Percentiles rank a stretch among this genome's conserved stretches.
Evolutionary conservation across 1,140 invertebrate species (phyloP).

Genomic region (Antheraea pernyi): DNA sequence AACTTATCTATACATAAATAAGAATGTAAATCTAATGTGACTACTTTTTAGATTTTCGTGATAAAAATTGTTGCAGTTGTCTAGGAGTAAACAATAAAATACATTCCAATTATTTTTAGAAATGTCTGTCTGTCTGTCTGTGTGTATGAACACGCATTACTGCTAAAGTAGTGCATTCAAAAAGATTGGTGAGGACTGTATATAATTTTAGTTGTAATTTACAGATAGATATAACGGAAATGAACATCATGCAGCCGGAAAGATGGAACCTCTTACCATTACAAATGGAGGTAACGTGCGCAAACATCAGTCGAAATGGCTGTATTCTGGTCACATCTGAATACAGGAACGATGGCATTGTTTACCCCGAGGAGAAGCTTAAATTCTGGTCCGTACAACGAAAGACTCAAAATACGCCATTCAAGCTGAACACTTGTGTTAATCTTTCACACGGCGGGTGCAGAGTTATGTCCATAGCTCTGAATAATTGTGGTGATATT

Average conservation of each 20-base stretch:
- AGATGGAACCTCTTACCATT: constrained; percentile 66
- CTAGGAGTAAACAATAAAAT: too few relatives aligned
- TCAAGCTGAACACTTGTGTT: constrained; percentile 62
- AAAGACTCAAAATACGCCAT: constrained; percentile 39
- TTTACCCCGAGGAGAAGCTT: constrained; percentile 63
- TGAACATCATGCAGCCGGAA: constrained; percentile 63
- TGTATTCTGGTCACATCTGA: constrained; percentile 65
- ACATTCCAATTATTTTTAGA: too few relatives aligned
- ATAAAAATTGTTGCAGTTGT: too few relatives aligned
- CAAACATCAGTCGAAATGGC: constrained; percentile 50
- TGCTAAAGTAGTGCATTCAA: too few relatives aligned
- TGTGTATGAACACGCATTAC: too few relatives aligned
- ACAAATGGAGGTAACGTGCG: constrained; percentile 68
- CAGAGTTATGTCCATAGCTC: constrained; percentile 55
- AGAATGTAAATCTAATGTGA: too few relatives aligned
- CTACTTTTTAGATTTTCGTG: too few relatives aligned
- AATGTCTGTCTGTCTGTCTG: too few relatives aligned
- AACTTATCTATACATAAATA: too few relatives aligned
- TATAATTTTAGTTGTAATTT: constrained; percentile 16
- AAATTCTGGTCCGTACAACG: constrained; percentile 58
- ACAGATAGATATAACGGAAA: constrained; percentile 73
- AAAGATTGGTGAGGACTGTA: too few relatives aligned
- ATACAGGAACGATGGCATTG: constrained; percentile 63
- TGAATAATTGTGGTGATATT: constrained; percentile 54
- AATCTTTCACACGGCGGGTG: constrained; percentile 67